Conservation (phyloP, 2,113 vertebrate genomes). For the Lepisosteus oculatus region DNA sequence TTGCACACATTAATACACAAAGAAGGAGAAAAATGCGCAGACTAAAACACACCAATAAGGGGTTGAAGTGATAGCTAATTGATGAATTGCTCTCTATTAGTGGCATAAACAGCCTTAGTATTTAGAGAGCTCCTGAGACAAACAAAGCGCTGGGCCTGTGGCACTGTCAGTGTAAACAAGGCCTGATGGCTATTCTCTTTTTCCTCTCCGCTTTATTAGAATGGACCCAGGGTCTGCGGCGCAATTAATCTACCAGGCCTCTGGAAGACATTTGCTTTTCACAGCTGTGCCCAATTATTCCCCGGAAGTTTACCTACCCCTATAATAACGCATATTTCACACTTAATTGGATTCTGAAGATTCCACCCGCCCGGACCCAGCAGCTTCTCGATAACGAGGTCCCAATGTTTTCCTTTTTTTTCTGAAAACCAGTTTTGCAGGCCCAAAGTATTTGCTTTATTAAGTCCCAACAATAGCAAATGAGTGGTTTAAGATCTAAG, state of each 20-base stretch:
- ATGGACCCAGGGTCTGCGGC: background rate
- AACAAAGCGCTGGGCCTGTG: background rate
- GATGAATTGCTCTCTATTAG: too few species aligned
- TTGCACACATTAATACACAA: too few species aligned
- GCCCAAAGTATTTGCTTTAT: too few species aligned
- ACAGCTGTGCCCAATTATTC: conserved; percentile 23
- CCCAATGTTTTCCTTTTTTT: background rate
- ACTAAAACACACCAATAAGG: too few species aligned
- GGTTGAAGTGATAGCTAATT: too few species aligned
- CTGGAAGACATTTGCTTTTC: conserved; percentile 18
- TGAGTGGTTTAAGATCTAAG: too few species aligned
- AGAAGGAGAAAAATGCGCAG: too few species aligned
- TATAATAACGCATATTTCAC: conserved; percentile 16
- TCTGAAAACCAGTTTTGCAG: too few species aligned
- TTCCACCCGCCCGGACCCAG: conserved; percentile 11
- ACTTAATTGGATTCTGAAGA: conserved; percentile 23
- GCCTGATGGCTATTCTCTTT: background rate
- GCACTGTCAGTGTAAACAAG: background rate
- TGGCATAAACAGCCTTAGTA: too few species aligned
- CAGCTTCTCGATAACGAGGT: conserved; percentile 14
- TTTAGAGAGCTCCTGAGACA: too few species aligned
- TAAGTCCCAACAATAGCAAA: too few species aligned
- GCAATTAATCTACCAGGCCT: conserved; percentile 15
- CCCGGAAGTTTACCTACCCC: conserved; percentile 20
- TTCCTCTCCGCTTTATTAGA: background rate